Evolutionary conservation across 2,888 invertebrate species (phyloP).

Genomic region (Aleiodes testaceus): DNA sequence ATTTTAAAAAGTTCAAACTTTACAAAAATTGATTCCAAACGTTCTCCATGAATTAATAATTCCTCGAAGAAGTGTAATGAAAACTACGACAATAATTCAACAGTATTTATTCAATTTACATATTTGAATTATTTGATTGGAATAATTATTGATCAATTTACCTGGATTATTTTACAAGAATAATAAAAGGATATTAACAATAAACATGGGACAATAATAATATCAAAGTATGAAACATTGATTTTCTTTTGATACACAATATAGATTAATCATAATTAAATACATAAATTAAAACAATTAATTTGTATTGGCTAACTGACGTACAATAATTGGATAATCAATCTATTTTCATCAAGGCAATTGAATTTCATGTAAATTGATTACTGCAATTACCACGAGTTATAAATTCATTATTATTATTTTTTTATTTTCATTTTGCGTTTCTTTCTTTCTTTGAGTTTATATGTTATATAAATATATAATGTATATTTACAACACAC

Average conservation of each 20-base stretch:
- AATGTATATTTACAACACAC: conserved; percentile 67
- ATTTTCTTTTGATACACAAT: conserved; percentile 3
- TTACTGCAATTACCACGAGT: not conserved
- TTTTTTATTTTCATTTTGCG: conserved; percentile 34
- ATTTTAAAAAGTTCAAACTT: conserved; percentile 89
- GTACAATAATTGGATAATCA: conserved; percentile 7
- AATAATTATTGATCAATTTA: not conserved
- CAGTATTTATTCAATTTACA: too few relatives aligned
- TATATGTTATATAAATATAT: conserved; percentile 47
- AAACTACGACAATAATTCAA: too few relatives aligned
- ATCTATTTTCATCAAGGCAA: not conserved
- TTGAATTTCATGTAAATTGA: not conserved
- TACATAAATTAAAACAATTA: conserved; percentile 23
- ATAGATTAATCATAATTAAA: conserved; percentile 9
- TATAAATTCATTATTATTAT: conserved; percentile 28
- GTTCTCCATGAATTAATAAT: too few relatives aligned
- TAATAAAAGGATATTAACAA: not conserved
- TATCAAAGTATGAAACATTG: not conserved
- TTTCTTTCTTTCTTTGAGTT: conserved; percentile 37
- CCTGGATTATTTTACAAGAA: not conserved
- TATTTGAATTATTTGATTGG: not conserved
- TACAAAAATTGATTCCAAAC: conserved; percentile 74
- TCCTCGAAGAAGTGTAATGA: too few relatives aligned
- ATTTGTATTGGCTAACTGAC: not conserved
- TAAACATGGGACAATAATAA: not conserved